Evolutionary conservation across 2,797 vertebrate genomes (phyloP).

Genomic region (Melanotaenia nigrans): DNA sequence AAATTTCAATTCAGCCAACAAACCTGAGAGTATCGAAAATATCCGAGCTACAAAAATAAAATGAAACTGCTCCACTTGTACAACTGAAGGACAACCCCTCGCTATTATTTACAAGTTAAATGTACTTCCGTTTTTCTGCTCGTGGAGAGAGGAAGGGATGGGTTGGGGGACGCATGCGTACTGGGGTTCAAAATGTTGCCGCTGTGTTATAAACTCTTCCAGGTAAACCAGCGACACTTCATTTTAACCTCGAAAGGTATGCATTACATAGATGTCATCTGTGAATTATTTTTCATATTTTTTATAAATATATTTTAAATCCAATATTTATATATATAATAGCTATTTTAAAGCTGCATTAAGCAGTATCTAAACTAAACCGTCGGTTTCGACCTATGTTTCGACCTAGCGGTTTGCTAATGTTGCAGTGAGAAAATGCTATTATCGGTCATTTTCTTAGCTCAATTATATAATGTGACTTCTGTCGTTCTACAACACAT

Average conservation of each 20-base stretch:
- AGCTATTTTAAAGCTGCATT: too few relatives aligned
- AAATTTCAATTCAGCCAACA: conserved; percentile 6
- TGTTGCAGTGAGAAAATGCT: not conserved
- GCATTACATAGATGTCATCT: not conserved
- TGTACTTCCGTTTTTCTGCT: not conserved
- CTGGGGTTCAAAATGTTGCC: conserved; percentile 45
- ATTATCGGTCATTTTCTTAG: not conserved
- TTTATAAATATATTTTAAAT: not conserved
- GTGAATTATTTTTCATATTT: too few relatives aligned
- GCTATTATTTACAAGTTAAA: conserved; percentile 16
- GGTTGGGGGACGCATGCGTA: conserved; percentile 41
- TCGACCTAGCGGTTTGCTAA: not conserved
- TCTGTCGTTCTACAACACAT: too few relatives aligned
- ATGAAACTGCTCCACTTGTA: not conserved
- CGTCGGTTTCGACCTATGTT: not conserved
- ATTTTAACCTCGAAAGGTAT: conserved; percentile 57
- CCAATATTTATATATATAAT: not conserved
- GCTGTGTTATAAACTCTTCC: rapidly evolving
- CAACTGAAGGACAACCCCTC: conserved; percentile 27
- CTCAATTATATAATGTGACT: not conserved
- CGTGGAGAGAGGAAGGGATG: rapidly evolving
- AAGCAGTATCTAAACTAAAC: not conserved
- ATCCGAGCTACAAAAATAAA: not conserved
- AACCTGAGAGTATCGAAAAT: conserved; percentile 27
- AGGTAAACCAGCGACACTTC: not conserved